Evolutionary conservation across 2,888 invertebrate genomes (phyloP).

Genomic region (Cosmorhoe ocellata): DNA sequence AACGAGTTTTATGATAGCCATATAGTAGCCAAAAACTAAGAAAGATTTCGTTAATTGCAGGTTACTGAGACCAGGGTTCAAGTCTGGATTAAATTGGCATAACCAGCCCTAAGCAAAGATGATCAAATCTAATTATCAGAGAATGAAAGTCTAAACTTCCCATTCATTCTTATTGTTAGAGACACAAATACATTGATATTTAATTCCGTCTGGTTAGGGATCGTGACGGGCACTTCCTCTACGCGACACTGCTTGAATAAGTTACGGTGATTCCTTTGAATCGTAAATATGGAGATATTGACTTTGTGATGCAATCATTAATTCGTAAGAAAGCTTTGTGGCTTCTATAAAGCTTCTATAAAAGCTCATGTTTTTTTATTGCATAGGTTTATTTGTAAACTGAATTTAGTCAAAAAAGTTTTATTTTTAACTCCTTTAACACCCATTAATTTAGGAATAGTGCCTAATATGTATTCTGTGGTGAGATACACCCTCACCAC

Average conservation of each 20-base stretch:
- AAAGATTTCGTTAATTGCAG: background rate
- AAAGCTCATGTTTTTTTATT: too few relatives aligned
- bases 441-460: too few relatives aligned
- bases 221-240: slow-evolving; percentile 72
- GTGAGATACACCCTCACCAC: too few relatives aligned
- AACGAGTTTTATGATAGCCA: too few relatives aligned
- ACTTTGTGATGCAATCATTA: background rate
- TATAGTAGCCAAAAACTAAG: too few relatives aligned
- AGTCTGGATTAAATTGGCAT: background rate
- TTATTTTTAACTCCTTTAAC: too few relatives aligned
- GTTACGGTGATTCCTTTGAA: slow-evolving; percentile 49
- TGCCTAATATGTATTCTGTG: too few relatives aligned
- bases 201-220: slow-evolving; percentile 73
- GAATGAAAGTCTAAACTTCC: background rate
- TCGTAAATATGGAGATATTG: slow-evolving; percentile 18
- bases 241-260: slow-evolving; percentile 66
- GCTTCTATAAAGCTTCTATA: slow-evolving; percentile 21
- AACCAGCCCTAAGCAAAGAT: background rate
- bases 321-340: background rate
- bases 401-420: too few relatives aligned
- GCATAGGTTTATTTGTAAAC: too few relatives aligned
- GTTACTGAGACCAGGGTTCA: background rate
- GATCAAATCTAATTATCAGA: background rate
- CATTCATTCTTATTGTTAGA: slow-evolving; percentile 30
- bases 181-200: slow-evolving; percentile 69